phyloP scores from a whole-genome alignment of 2,888 invertebrate genomes.

The Anodontia alba region DNA sequence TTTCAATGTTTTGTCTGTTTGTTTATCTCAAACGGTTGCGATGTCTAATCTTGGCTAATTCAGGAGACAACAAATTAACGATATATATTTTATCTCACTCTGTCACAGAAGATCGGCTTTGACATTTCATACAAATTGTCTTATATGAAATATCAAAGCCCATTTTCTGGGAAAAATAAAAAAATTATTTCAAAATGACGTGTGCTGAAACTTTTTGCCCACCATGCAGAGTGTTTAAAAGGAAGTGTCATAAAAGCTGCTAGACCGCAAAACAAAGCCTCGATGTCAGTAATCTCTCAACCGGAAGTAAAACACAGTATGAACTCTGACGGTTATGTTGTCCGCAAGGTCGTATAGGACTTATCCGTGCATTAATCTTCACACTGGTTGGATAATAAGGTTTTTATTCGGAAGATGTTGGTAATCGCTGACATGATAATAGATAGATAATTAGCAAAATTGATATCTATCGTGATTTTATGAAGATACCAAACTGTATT shows the following conservation, averaged over 20 bases:
- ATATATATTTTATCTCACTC: too few relatives aligned
- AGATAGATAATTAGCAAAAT: neutral
- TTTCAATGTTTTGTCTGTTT: too few relatives aligned
- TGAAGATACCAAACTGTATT: neutral
- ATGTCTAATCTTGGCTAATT: too few relatives aligned
- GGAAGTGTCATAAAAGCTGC: conserved; percentile 3
- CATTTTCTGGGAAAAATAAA: too few relatives aligned
- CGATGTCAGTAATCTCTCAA: neutral
- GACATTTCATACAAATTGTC: too few relatives aligned
- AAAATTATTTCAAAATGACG: too few relatives aligned
- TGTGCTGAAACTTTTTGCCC: too few relatives aligned
- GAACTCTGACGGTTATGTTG: conserved; percentile 3
- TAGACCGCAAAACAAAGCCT: neutral
- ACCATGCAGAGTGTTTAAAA: too few relatives aligned
- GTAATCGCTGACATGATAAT: neutral
- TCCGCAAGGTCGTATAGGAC: neutral
- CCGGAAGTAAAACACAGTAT: conserved; percentile 16
- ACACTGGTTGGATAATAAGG: neutral
- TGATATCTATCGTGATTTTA: neutral
- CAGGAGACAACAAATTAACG: too few relatives aligned
- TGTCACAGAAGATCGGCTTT: too few relatives aligned
- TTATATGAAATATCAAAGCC: too few relatives aligned
- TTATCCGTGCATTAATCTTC: neutral
- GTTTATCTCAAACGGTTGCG: too few relatives aligned
- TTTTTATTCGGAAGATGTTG: neutral